A percentile compares a stretch with the other conserved stretches of the same genome.
Conservation (phyloP, 2,113 vertebrate genomes). For the Bubo blakistoni region DNA sequence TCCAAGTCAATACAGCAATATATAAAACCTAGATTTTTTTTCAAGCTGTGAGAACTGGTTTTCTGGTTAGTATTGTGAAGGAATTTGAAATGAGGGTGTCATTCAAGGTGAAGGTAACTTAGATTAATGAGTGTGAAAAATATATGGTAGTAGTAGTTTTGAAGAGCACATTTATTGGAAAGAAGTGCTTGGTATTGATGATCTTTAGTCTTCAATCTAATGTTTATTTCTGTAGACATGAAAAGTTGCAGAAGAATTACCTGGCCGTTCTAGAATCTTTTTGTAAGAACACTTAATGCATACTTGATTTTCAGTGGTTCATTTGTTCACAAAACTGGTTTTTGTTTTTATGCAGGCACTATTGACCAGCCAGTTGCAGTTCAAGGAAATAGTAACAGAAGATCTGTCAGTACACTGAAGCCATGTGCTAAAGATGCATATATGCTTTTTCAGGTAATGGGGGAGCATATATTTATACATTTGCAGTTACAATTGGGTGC, state of each 20-base stretch:
- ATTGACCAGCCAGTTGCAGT: constrained; percentile 81
- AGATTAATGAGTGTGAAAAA: not conserved
- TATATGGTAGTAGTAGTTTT: not conserved
- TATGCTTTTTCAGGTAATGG: constrained; percentile 96
- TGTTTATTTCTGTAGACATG: not conserved
- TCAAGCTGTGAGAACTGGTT: not conserved
- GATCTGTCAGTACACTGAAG: constrained; percentile 91
- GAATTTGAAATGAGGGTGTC: not conserved
- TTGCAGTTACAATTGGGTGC: not conserved
- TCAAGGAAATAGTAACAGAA: constrained; percentile 93
- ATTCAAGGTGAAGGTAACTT: not conserved
- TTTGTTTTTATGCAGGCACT: constrained; percentile 72
- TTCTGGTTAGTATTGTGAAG: not conserved
- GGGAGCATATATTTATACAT: not conserved
- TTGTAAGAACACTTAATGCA: fast-evolving
- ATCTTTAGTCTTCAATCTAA: not conserved
- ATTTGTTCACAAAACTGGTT: not conserved
- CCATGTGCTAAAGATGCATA: constrained; percentile 98
- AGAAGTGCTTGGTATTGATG: not conserved
- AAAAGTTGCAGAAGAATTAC: not conserved
- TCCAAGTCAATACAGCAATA: not conserved
- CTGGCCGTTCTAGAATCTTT: not conserved
- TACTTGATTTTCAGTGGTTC: not conserved
- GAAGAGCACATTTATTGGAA: not conserved
- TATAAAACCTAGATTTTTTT: not conserved